Base-by-base conservation (phyloP, 2,888 invertebrate genomes). In the Girardia tigrina region DNA sequence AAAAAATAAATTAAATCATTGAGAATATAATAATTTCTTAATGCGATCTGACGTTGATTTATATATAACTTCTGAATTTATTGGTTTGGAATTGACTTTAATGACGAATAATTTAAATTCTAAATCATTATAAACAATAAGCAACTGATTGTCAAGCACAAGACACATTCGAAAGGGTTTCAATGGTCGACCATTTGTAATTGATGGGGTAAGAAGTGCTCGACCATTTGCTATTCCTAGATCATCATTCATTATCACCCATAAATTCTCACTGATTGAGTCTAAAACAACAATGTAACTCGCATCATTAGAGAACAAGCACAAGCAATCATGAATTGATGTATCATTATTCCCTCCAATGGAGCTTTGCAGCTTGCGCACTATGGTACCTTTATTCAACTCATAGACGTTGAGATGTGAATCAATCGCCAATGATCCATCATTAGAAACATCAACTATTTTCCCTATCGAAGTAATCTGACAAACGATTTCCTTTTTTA, bases 101-200 rank as follows among this genome's bases (percentile, higher is more conserved):
- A 76, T 23, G 16, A 77, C 76, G 56, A 76, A 76, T 20, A 76
- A 26, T 42, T 76, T 76, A 28, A 42, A 76, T 69, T 76, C 76
- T 14, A 27, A 28, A 26, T 75, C 26, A 28, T 74, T 76, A n/a
- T 74, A 26, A 16, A 76, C 56, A 8, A 76, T 56, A 23, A 75
- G 23, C 12, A 76, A 26, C 16, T 29, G 20, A 29, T 75, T 75
- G 12, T 27, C 76, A 26, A 56, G 74, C 1, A 75, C 76, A 6
- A 76, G 26, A 42, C 4, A 56, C 76, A 76, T 74, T 20, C 26
- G 28, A 29, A 69, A 76, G 1, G 76, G 76, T 26, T 28, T 70
- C 76, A 28, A 16, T 4, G 23, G 12, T 20, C n/a, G 20, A 12
- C 26, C 26, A 26, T 1, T 2, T 23, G n/a, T 76, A 12, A 36